Conservation (phyloP, 2,888 invertebrate species). For the Limnephilus rhombicus region DNA sequence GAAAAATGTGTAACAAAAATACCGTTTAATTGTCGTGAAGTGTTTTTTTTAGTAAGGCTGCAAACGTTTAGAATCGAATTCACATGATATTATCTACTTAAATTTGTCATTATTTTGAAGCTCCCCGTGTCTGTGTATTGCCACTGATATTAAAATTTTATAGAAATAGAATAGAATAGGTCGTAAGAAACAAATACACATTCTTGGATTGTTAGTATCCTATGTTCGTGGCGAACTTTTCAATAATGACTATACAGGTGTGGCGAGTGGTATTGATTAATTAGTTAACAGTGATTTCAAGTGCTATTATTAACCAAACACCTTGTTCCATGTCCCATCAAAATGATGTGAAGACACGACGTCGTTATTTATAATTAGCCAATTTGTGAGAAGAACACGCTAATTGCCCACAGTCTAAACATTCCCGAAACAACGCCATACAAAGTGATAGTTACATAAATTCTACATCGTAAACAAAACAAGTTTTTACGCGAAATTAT, state of each 20-base stretch:
- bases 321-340: not conserved
- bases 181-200: too few relatives aligned
- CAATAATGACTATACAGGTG: not conserved
- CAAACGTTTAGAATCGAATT: too few relatives aligned
- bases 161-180: too few relatives aligned
- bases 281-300: not conserved
- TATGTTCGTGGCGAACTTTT: not conserved
- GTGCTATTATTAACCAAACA: not conserved
- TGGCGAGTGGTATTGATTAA: not conserved
- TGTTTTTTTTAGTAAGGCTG: too few relatives aligned
- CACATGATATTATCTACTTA: too few relatives aligned
- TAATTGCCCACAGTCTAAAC: not conserved
- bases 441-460: constrained; percentile 1
- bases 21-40: too few relatives aligned
- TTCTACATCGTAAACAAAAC: not conserved
- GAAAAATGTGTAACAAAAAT: too few relatives aligned
- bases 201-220: not conserved
- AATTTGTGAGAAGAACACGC: not conserved
- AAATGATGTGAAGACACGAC: not conserved
- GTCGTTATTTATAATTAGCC: not conserved
- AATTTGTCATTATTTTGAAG: too few relatives aligned
- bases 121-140: too few relatives aligned
- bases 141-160: too few relatives aligned
- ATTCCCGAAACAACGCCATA: not conserved
- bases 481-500: not conserved